Percentiles rank a stretch among this genome's conserved stretches.
Evolutionary conservation across 2,888 invertebrate genomes (phyloP).

Genomic region (Trichacis sp.): DNA sequence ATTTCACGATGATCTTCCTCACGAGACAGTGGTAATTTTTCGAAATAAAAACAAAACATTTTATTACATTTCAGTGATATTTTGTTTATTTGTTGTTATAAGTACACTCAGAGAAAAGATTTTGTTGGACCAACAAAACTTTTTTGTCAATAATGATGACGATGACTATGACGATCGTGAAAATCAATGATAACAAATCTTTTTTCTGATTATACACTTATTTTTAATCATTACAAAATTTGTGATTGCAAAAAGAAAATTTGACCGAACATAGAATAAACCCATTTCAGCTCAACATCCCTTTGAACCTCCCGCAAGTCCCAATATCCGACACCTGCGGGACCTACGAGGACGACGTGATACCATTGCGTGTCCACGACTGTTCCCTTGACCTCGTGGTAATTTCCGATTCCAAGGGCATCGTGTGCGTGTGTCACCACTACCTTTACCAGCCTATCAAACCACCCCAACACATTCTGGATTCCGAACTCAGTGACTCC

Average conservation of each 20-base stretch:
- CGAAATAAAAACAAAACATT: background rate
- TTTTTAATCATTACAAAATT: no score
- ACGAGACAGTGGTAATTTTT: conserved; percentile 84
- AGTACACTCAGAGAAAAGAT: background rate
- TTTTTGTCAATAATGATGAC: no score
- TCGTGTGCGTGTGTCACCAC: conserved; percentile 85
- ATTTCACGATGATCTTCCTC: conserved; percentile 87
- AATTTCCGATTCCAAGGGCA: conserved; percentile 79
- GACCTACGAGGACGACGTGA: conserved; percentile 84
- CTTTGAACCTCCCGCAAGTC: conserved; percentile 82
- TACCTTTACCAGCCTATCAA: conserved; percentile 82
- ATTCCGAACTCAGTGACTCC: conserved; percentile 69
- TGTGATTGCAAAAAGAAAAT: no score
- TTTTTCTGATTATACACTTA: no score
- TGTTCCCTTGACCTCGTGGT: conserved; percentile 85
- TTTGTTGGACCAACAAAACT: no score
- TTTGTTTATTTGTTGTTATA: background rate
- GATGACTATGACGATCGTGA: no score
- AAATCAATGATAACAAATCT: no score
- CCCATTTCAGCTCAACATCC: conserved; percentile 84
- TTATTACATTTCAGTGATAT: no score
- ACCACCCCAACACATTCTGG: conserved; percentile 67
- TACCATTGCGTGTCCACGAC: conserved; percentile 84
- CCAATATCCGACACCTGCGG: conserved; percentile 75
- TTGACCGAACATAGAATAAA: no score